Base-by-base conservation (phyloP, 2,888 invertebrate species). In the Lasioglossum zephyrum region DNA sequence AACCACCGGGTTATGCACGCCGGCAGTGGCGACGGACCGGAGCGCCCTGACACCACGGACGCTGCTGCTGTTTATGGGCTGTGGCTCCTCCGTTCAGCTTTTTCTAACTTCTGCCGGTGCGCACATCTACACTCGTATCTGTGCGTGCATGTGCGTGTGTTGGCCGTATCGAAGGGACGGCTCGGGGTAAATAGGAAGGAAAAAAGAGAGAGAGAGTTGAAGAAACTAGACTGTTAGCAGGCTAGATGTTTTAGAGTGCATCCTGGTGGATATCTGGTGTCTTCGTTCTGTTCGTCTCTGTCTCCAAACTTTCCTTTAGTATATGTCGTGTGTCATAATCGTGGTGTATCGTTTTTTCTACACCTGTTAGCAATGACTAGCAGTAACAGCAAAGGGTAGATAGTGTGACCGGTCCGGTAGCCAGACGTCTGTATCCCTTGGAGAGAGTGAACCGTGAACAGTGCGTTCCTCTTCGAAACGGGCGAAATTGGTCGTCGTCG, bases 1-100 rank as follows among this genome's bases (percentile, higher is more conserved):
- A 89, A 91, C 85, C 89, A 79, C 91, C 88, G 92, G 92, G 93
- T 93, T 41, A 94, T 93, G 93, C 93, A 94, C 93, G 92, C 92
- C 92, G 92, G 91, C 84, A 78, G 70, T 81, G 89, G 84, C 93
- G 92, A 92, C 92, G 91, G 90, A 92, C 80, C 90, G 87, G 88
- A 89, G 88, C 91, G 91, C 90, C 88, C 85, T 88, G 91, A 82
- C 85, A 89, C 86, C 79, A 88, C 80, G 84, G 85, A 90, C 81
- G 79, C 72, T 75, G 73, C 39, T 81, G 87, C 81, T 86, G 74
- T 88, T 74, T 82, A 53, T 73, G 84, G 82, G 75, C 85, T 80
- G 80, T 84, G 88, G 80, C 87, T 66, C 77, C 78, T 82, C 63
- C 86, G 75, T 69, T 81, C 73, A 81, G 66, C 66, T 66, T 66